Base-by-base conservation (phyloP, 2,888 invertebrate genomes). In the Melanostoma scalare region DNA sequence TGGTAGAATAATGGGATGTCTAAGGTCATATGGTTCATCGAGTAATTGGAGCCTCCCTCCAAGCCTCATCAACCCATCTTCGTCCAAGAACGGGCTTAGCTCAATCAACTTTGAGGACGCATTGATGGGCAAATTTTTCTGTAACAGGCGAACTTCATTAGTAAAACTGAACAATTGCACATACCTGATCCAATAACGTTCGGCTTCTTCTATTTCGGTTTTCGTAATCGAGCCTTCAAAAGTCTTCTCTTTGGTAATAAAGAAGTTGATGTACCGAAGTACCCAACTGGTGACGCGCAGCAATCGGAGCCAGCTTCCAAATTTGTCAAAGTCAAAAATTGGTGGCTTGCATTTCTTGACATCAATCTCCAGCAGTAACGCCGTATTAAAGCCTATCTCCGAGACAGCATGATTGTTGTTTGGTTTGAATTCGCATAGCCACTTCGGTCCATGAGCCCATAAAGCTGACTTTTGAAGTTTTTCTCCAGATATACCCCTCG, bases 171-270 rank as follows among this genome's bases (percentile, higher is more conserved):
- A 20, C 42, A 31, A 40, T 6, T 58, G 40, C 20, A 58, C 42
- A 42, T 58, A 58, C 58, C 58, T 60, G 42, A 60, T 40, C 42
- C 58, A 60, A 44, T 60, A 60, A 44, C 6, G 40, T 40, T 44
- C 60, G n/a, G 60, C 42, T 31, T 42, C n/a, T 60, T 40, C 8
- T 10, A 58, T 3, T 9, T 42, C 33, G 4, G 3, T 9, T 42
- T 60, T 44, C 8, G 5, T 60, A 20, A 20, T 20, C 20, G 20
- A 20, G 20, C 20, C 20, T 3, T 60, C 9, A 31, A n/a, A 60
- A 0, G 8, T 2, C 33, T 44, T 44, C 44, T 60, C 31, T 3
- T 44, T 60, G 10, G 30, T 20, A 20, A 20, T 20, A 20, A 20
- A 20, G 20, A 20, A 20, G 20, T 20, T 20, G 20, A 20, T 20